Evolutionary conservation across 2,113 vertebrate species (phyloP).

Genomic region (Oreochromis spilurus): DNA sequence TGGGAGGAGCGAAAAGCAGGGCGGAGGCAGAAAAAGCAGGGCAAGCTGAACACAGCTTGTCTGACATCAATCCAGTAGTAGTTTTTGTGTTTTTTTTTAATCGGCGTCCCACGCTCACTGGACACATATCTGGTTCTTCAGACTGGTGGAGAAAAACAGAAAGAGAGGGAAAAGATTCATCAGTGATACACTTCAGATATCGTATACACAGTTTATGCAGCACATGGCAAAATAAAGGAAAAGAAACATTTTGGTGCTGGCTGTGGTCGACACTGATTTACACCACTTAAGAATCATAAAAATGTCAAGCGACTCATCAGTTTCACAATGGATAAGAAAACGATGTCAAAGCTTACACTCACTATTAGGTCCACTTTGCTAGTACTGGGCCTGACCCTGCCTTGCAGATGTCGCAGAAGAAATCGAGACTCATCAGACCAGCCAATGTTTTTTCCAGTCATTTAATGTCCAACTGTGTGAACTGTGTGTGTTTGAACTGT

Average conservation of each 20-base stretch:
- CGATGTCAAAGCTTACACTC: not conserved
- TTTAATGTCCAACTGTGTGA: not conserved
- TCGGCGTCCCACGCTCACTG: constrained; percentile 60
- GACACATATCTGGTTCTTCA: constrained; percentile 78
- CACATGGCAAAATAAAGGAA: not conserved
- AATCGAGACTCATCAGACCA: not conserved
- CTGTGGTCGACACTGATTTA: not conserved
- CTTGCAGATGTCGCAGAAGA: not conserved
- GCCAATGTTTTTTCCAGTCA: not conserved
- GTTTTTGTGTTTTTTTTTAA: not conserved
- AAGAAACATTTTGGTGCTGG: not conserved
- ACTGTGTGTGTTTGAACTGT: not conserved
- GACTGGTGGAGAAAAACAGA: constrained; percentile 52
- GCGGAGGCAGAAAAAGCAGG: constrained; percentile 63
- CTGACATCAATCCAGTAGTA: constrained; percentile 77
- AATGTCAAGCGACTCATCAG: not conserved
- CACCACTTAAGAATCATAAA: not conserved
- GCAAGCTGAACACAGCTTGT: constrained; percentile 74
- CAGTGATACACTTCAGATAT: not conserved
- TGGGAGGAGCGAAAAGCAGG: constrained; percentile 15
- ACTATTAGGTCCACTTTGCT: not conserved
- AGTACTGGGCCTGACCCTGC: not conserved
- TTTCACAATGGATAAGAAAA: not conserved
- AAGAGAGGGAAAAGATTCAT: not conserved
- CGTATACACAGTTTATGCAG: not conserved